These are phyloP conservation scores for Pristiophorus japonicus DNA, from an alignment of 2,113 vertebrate species.

Conservation along the genomic window DNA sequence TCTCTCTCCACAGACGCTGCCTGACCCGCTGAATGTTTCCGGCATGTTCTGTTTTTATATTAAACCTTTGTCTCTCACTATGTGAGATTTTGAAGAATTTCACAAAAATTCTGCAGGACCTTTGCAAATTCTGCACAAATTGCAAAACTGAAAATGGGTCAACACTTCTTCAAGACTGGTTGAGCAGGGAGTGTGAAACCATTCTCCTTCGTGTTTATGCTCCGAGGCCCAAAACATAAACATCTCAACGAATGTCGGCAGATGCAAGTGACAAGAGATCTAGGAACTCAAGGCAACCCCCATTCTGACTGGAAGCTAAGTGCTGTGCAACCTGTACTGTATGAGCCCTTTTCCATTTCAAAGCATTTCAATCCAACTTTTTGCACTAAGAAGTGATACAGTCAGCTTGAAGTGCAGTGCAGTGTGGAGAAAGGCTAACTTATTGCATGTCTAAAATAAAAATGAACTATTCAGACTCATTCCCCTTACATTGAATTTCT, in stretches of 20 bases:
- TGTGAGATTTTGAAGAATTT: not conserved
- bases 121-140: not conserved
- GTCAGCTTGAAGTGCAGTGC: no score
- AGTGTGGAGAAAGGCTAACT: not conserved
- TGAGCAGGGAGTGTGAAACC: not conserved
- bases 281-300: not conserved
- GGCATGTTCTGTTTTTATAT: no score
- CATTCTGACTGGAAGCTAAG: not conserved
- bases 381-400: not conserved
- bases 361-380: not conserved
- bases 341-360: not conserved
- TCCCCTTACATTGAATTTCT: not conserved
- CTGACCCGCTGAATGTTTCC: no score
- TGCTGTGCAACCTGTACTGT: not conserved
- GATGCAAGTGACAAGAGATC: not conserved
- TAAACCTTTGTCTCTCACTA: no score
- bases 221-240: not conserved
- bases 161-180: not conserved
- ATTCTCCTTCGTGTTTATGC: not conserved
- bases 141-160: not conserved
- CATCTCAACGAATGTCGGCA: not conserved
- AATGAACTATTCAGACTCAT: not conserved
- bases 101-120: not conserved
- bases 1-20: no score
- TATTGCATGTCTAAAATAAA: not conserved